phyloP scores from a whole-genome alignment of 37 sponge, comb jelly and placozoan genomes.

The Chondrilla cf. caribensis region DNA sequence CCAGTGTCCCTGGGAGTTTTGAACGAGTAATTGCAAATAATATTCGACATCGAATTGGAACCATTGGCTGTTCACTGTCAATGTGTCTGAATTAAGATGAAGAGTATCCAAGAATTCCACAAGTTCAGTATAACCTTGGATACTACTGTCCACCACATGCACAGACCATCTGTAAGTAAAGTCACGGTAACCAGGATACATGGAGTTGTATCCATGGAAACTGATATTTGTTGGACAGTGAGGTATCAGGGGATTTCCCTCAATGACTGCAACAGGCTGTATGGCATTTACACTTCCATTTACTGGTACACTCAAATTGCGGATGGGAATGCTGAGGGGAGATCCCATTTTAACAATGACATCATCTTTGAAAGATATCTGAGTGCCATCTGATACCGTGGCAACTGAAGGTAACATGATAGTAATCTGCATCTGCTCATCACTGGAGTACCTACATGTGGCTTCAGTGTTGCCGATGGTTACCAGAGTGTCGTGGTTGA shows the following conservation, averaged over 20 bases:
- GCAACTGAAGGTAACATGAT: slow-evolving; percentile 46
- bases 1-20: slow-evolving; percentile 42
- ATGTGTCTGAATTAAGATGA: background rate
- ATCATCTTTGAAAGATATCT: slow-evolving; percentile 36
- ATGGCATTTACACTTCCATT: slow-evolving; percentile 13
- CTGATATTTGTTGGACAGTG: slow-evolving; percentile 32
- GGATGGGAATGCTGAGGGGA: slow-evolving; percentile 26
- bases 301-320: slow-evolving; percentile 29
- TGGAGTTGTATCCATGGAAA: slow-evolving; percentile 46
- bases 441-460: slow-evolving; percentile 31
- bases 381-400: slow-evolving; percentile 25
- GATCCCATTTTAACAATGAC: slow-evolving; percentile 18
- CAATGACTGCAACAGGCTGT: slow-evolving; percentile 47
- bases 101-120: slow-evolving; percentile 31
- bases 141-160: slow-evolving; percentile 39
- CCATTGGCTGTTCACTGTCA: slow-evolving; percentile 28
- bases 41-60: slow-evolving; percentile 34
- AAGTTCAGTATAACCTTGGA: slow-evolving; percentile 23
- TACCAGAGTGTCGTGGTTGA: slow-evolving; percentile 19
- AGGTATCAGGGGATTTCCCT: slow-evolving; percentile 56
- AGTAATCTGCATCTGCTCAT: slow-evolving; percentile 1
- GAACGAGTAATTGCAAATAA: slow-evolving; percentile 49
- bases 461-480: slow-evolving; percentile 42
- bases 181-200: slow-evolving; percentile 58
- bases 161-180: slow-evolving; percentile 61